phyloP scores from a whole-genome alignment of 2,888 invertebrate species.

The Mesochorus sp. region DNA sequence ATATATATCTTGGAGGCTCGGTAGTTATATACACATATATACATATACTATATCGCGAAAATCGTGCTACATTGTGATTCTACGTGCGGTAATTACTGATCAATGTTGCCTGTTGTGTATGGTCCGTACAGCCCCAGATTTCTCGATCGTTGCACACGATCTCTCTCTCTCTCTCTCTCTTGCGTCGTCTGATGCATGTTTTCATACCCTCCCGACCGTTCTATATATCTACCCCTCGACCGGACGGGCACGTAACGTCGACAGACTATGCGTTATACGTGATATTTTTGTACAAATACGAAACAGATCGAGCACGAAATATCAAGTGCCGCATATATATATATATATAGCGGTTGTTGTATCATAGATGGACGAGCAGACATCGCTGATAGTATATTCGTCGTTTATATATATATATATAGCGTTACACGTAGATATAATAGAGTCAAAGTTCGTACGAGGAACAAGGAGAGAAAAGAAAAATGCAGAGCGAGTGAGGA shows the following conservation, averaged over 20 bases:
- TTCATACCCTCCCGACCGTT: not conserved
- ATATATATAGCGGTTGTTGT: not conserved
- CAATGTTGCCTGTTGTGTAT: slow-evolving; percentile 72
- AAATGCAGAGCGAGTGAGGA: slow-evolving; percentile 12
- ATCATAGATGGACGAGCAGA: not conserved
- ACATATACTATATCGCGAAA: no score
- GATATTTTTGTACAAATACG: slow-evolving; percentile 21
- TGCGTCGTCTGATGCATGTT: slow-evolving; percentile 4
- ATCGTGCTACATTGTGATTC: slow-evolving; percentile 72
- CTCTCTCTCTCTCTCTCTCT: not conserved
- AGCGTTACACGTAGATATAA: not conserved
- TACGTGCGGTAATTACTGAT: slow-evolving; percentile 80
- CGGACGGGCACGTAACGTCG: slow-evolving; percentile 63
- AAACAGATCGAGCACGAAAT: not conserved
- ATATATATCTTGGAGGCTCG: slow-evolving; percentile 64
- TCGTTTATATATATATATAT: no score
- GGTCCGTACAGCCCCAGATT: slow-evolving; percentile 46
- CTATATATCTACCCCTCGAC: slow-evolving; percentile 24
- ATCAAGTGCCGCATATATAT: not conserved
- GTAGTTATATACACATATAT: no score
- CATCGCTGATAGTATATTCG: not conserved
- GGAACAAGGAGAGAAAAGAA: not conserved
- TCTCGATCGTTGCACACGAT: slow-evolving; percentile 32
- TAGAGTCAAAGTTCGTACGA: slow-evolving; percentile 11
- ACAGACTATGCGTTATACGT: slow-evolving; percentile 45